These are phyloP conservation scores for Meda fulgida DNA, from an alignment of 2,797 vertebrate genomes.

Conservation along the genomic window DNA sequence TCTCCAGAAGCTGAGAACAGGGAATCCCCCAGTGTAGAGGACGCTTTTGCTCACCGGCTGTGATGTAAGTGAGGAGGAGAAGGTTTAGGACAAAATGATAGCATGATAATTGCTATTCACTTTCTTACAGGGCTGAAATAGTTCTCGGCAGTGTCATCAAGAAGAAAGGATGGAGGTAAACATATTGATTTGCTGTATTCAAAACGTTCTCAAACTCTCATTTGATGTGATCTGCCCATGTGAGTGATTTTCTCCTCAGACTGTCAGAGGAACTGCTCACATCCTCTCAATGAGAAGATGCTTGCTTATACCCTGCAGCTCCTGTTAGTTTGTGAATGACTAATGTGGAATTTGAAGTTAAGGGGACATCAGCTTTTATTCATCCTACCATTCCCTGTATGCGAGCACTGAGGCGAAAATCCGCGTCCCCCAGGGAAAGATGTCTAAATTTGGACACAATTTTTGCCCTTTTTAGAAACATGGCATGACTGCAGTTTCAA, in stretches of 20 bases:
- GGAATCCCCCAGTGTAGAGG: conserved; percentile 28
- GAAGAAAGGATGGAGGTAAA: conserved; percentile 96
- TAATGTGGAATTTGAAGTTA: conserved; percentile 43
- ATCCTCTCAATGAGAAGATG: not conserved
- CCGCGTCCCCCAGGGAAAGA: conserved; percentile 3
- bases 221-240: conserved; percentile 6
- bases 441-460: conserved; percentile 32
- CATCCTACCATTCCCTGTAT: conserved; percentile 22
- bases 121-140: conserved; percentile 84
- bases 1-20: conserved; percentile 27
- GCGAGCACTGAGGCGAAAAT: conserved; percentile 34
- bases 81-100: not conserved
- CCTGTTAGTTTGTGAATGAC: conserved; percentile 54
- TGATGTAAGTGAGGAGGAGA: conserved; percentile 21
- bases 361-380: conserved; percentile 38
- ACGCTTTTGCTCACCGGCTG: not conserved
- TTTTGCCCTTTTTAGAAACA: conserved; percentile 23
- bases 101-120: conserved; percentile 8
- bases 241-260: not conserved
- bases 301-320: conserved; percentile 23
- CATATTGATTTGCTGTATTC: not conserved
- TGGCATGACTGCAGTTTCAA: conserved; percentile 1
- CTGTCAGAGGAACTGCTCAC: conserved; percentile 14
- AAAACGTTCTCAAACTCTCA: not conserved
- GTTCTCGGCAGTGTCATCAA: conserved; percentile 92